Percentiles rank a stretch among this genome's conserved stretches.
Conservation (phyloP, 2,888 invertebrate genomes). For the Conomelus anceps region DNA sequence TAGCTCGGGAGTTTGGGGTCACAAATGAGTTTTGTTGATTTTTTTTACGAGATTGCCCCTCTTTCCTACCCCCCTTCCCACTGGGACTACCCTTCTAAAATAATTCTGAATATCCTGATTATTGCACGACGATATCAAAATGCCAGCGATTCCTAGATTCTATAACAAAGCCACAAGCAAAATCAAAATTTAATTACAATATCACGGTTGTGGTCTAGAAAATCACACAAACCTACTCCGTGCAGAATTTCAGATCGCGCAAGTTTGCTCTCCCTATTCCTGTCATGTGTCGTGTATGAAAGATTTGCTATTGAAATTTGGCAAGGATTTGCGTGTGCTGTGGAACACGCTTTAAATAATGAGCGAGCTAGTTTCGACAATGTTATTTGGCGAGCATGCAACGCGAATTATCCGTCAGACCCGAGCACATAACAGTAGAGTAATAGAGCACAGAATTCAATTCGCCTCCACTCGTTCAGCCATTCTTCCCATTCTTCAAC, state of each 20-base stretch:
- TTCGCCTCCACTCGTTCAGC: not conserved
- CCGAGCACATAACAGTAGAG: not conserved
- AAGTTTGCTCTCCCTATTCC: not conserved
- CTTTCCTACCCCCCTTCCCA: too few relatives aligned
- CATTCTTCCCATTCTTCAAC: not conserved
- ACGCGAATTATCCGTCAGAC: not conserved
- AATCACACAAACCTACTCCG: not conserved
- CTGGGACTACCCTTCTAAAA: too few relatives aligned
- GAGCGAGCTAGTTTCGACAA: not conserved
- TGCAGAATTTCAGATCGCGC: not conserved
- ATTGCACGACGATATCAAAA: not conserved
- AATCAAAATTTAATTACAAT: not conserved
- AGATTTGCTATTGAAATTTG: not conserved
- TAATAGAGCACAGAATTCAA: not conserved
- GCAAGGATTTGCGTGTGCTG: not conserved
- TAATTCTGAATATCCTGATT: not conserved
- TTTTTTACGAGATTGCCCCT: too few relatives aligned
- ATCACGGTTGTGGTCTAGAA: not conserved
- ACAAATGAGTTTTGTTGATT: too few relatives aligned
- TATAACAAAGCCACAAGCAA: not conserved
- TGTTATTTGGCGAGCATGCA: not conserved
- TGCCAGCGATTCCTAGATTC: not conserved
- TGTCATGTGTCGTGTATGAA: not conserved
- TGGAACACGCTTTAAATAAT: not conserved
- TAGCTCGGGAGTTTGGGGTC: too few relatives aligned